Base-by-base conservation (phyloP, 2,113 vertebrate species). In the Atlantisia rogersi region DNA sequence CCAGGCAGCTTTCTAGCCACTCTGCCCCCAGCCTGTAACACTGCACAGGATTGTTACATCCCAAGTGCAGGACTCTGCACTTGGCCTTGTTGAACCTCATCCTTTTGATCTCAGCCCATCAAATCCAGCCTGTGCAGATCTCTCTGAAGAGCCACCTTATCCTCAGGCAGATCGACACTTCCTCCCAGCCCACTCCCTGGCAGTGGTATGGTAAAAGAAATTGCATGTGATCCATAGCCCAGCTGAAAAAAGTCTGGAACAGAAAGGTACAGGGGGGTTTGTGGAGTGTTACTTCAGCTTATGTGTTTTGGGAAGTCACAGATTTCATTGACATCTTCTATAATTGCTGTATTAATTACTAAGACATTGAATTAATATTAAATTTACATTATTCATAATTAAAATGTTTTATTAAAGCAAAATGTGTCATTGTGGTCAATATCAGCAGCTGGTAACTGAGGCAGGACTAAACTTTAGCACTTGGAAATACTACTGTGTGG, bases 131-230 rank as follows among this genome's bases (percentile, higher is more conserved):
- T 46, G 44, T 46, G 8, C 44, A 46, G 44, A 46, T 46, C 44
- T 15, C 44, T 46, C 44, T 46, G 44, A 46, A 46, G 44, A 46
- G 16, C 17, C 15, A 6, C 44, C 44, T 17, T 46, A 46, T 19
- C 44, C 17, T 46, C 17, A 46, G 44, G 44, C 44, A 46, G 44
- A 46, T 18, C 18, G 16, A 18, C 44, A 46, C 44, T 46, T 46
- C 44, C 44, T 46, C 44, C 44, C 17, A 46, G 44, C 17, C 35
- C 35, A 35, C 55, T 78, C 40, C 4, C 59, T 21, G 35, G 5
- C 3, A n/a, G 39, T 2, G 2, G 29, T 12, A 8, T 3, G 3
- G 2, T 12, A 53, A 64, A 40, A 31, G 22, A 25, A 58, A 53
- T 5, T 5, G 40, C 10, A 20, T 29, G 20, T 29, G 15, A 83